Evolutionary conservation across 2,113 vertebrate species (phyloP).

Genomic region (Oryzias woworae): DNA sequence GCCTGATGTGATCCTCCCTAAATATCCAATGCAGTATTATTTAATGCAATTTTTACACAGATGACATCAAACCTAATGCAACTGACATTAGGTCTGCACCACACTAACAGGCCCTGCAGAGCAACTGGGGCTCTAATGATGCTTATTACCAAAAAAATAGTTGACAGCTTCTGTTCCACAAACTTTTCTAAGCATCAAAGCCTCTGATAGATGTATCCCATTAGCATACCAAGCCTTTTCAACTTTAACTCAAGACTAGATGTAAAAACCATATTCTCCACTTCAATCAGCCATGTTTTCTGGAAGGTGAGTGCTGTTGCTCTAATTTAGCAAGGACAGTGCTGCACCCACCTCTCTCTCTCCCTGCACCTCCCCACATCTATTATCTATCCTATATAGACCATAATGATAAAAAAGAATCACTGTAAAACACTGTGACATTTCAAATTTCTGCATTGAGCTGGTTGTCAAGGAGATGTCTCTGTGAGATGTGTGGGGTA

Average conservation of each 20-base stretch:
- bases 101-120: constrained; percentile 35
- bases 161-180: constrained; percentile 3
- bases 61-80: constrained; percentile 45
- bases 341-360: neutral
- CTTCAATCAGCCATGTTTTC: constrained; percentile 24
- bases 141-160: constrained; percentile 41
- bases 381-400: constrained; percentile 49
- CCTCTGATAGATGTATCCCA: neutral
- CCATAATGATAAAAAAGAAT: constrained; percentile 61
- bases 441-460: constrained; percentile 68
- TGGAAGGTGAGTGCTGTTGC: constrained; percentile 11
- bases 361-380: constrained; percentile 13
- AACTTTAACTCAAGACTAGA: neutral
- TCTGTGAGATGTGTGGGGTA: constrained; percentile 58
- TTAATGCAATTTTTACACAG: constrained; percentile 42
- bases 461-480: constrained; percentile 71
- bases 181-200: constrained; percentile 24
- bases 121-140: constrained; percentile 42
- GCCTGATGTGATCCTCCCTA: constrained; percentile 41
- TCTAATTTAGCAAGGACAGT: constrained; percentile 30
- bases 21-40: constrained; percentile 41
- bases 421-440: constrained; percentile 68
- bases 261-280: constrained; percentile 7
- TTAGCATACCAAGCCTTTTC: neutral
- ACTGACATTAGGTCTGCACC: constrained; percentile 40